Base-by-base conservation (phyloP, 2,797 vertebrate genomes). In the Phataginus tricuspis region DNA sequence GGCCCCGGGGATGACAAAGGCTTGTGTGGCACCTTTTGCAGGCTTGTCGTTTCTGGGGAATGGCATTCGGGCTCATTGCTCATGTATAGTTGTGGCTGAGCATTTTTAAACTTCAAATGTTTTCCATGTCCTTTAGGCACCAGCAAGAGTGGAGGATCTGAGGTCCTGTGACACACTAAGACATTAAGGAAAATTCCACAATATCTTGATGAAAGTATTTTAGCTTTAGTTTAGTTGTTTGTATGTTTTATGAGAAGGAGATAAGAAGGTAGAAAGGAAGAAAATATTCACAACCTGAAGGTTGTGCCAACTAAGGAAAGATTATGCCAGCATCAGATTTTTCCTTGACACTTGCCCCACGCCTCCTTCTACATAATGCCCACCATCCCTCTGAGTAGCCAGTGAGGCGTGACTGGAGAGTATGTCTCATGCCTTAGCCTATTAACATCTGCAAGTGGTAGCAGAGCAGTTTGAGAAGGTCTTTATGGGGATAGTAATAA, bases 101-200 rank as follows among this genome's bases (percentile, higher is more conserved):
- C 37, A 82, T 57, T 61, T 90, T 95, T 25, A 92, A 96, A 29
- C 45, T 37, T 91, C 16, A 23, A 95, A 49, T 69, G 25, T 53
- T 96, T 75, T 90, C 42, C 25, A 4, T 39, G 49, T 49, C 14
- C 21, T 42, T 74, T 72, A 86, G 75, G 29, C 25, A 61, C 83
- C 34, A 45, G 4, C 34, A 78, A 64, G 49, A 92, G 6, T 49
- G 49, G 19, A 61, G 25, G 69, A 49, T 87, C 34, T 75, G 18
- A 45, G 25, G 23, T 55, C 89, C 21, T 55, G 31, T 45, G 27
- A 88, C 34, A 21, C 18, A 34, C 23, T 34, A 37, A 85, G 66
- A 74, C 86, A 51, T 1, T 29, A 53, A 92, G 31, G 23, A 88
- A 79, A 34, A 82, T 51, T 13, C 27, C 29, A 51, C 18, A 39